A percentile compares a stretch with the other conserved stretches of the same genome.
Evolutionary conservation across 2,888 invertebrate genomes (phyloP).

Genomic region (Pachliopta kotzebuea): DNA sequence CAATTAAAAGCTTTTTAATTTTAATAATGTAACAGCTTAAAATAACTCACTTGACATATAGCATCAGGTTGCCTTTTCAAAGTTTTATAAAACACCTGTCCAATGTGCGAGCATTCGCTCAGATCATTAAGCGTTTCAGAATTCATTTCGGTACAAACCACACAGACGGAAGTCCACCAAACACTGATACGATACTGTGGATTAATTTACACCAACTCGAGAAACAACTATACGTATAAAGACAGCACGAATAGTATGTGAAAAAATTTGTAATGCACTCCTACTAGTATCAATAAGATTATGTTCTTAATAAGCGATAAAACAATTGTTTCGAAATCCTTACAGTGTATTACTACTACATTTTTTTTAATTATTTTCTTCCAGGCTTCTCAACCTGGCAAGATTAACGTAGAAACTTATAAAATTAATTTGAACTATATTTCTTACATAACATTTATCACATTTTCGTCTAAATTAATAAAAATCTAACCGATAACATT

Average conservation of each 20-base stretch:
- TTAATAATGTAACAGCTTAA: too few species aligned
- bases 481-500: too few species aligned
- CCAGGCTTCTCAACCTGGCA: too few species aligned
- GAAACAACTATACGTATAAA: not conserved
- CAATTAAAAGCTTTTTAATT: too few species aligned
- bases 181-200: not conserved
- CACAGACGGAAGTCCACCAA: not conserved
- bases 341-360: not conserved
- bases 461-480: too few species aligned
- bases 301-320: not conserved
- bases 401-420: too few species aligned
- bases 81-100: conserved; percentile 5
- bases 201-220: not conserved
- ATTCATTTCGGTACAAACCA: conserved; percentile 3
- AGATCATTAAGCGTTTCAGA: not conserved
- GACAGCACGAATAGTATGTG: not conserved
- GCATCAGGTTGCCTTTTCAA: conserved; percentile 36
- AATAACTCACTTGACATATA: conserved; percentile 35
- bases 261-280: not conserved
- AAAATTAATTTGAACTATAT: too few species aligned
- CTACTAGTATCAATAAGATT: not conserved
- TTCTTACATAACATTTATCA: too few species aligned
- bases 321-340: not conserved
- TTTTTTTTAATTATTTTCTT: too few species aligned
- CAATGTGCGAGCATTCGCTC: conserved; percentile 9